Percentiles rank a stretch among this genome's conserved stretches.
These are phyloP conservation scores for Planococcus citri DNA, from an alignment of 1,140 invertebrate species.

Conservation along the genomic window DNA sequence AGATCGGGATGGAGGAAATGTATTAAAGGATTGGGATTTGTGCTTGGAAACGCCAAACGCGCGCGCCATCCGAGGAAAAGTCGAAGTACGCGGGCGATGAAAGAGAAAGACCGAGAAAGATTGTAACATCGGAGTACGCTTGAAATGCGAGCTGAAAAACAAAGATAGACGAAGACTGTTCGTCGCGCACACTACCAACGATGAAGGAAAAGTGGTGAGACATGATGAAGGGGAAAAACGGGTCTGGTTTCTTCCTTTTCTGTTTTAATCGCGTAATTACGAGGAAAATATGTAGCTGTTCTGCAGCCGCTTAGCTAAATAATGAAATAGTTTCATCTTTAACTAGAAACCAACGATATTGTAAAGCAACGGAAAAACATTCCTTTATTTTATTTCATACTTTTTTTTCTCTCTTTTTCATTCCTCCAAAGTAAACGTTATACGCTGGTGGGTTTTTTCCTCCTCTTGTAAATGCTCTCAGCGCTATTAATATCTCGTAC, in stretches of 20 bases:
- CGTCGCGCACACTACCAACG: neutral
- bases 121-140: no score
- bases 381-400: neutral
- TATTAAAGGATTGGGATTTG: constrained; percentile 4
- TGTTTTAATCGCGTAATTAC: constrained; percentile 7
- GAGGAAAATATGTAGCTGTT: constrained; percentile 2
- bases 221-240: neutral
- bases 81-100: no score
- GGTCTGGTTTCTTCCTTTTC: constrained; percentile 1
- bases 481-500: no score
- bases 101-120: no score
- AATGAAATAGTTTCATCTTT: neutral
- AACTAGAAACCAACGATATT: neutral
- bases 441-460: no score
- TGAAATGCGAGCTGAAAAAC: no score
- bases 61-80: neutral
- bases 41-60: neutral
- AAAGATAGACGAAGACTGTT: neutral
- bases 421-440: no score
- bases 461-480: no score
- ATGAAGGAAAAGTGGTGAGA: neutral
- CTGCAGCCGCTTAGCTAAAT: constrained; percentile 5
- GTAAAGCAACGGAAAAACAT: neutral
- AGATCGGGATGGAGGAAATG: constrained; percentile 10
- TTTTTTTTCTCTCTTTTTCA: no score